A percentile compares a stretch with the other conserved stretches of the same genome.
phyloP scores from a whole-genome alignment of 2,113 vertebrate genomes.

The Mesitornis unicolor region DNA sequence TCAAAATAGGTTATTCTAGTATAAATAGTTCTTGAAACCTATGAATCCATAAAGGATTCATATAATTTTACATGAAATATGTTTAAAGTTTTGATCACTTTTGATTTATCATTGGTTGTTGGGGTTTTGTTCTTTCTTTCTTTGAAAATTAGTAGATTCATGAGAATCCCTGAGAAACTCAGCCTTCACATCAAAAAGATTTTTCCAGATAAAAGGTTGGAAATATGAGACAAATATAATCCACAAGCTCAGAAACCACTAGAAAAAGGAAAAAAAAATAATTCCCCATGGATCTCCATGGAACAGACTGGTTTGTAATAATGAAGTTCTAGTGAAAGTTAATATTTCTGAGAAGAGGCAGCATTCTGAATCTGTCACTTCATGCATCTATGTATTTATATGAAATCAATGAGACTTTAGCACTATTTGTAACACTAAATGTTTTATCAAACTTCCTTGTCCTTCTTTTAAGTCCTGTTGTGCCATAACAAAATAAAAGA shows the following conservation, averaged over 20 bases:
- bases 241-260: neutral
- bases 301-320: neutral
- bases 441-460: neutral
- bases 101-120: neutral
- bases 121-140: neutral
- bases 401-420: neutral
- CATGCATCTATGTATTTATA: neutral
- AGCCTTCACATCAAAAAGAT: neutral
- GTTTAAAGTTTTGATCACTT: fast-evolving
- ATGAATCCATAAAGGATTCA: neutral
- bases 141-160: neutral
- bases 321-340: fast-evolving
- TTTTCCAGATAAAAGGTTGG: neutral
- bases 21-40: neutral
- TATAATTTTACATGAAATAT: neutral
- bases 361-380: neutral
- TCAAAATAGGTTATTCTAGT: neutral
- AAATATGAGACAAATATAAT: neutral
- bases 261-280: neutral
- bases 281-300: fast-evolving
- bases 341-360: neutral
- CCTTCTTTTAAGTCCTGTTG: neutral
- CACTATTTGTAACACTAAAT: neutral
- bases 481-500: conserved; percentile 3
- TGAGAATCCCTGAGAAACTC: neutral